Evolutionary conservation across 2,797 vertebrate species (phyloP).

Genomic region (Gila robusta): DNA sequence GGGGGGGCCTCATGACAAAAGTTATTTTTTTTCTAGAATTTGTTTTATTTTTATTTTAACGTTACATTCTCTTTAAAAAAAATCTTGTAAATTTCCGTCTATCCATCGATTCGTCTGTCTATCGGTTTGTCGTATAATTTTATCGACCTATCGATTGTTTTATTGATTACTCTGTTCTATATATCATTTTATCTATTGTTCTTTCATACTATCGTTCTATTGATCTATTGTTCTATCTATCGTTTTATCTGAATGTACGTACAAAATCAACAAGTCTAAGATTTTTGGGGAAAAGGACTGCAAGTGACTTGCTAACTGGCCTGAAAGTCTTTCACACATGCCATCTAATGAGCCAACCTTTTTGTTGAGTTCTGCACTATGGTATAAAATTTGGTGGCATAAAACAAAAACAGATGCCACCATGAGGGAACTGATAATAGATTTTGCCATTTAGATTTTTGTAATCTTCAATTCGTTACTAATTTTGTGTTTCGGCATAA

Average conservation of each 20-base stretch:
- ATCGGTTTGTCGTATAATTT: neutral
- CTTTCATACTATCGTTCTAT: neutral
- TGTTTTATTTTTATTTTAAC: neutral
- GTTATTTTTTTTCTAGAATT: too few relatives aligned
- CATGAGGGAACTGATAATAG: neutral
- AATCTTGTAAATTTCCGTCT: neutral
- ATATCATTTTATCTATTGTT: neutral
- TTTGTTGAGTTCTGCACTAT: constrained; percentile 18
- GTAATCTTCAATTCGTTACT: neutral
- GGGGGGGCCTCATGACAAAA: neutral
- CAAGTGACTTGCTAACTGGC: neutral
- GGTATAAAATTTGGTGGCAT: neutral
- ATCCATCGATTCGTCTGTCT: neutral
- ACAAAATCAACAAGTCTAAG: neutral
- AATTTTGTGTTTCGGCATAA: neutral
- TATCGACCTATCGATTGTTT: neutral
- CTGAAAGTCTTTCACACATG: neutral
- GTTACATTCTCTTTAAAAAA: neutral
- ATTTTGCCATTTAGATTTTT: neutral
- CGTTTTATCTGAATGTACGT: neutral
- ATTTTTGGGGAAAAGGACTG: neutral
- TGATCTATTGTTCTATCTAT: neutral
- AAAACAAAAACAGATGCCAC: neutral
- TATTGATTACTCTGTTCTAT: neutral
- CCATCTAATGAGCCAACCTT: neutral